phyloP scores from a whole-genome alignment of 2,113 vertebrate species.

The Sebastes schlegelii region DNA sequence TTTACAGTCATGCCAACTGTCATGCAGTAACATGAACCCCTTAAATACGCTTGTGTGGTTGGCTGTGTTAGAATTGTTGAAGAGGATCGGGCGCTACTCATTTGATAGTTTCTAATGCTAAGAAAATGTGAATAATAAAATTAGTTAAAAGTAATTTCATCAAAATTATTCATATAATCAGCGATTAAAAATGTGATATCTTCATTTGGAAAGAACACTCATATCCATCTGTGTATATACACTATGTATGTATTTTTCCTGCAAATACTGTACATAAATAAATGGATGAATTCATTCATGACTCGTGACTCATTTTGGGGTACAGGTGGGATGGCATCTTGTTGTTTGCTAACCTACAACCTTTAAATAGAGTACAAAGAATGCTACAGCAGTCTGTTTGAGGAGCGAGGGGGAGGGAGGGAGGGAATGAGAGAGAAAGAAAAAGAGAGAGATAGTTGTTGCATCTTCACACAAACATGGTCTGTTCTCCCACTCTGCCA shows the following conservation, averaged over 20 bases:
- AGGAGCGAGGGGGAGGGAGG: conserved; percentile 24
- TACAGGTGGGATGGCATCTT: conserved; percentile 75
- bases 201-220: conserved; percentile 9
- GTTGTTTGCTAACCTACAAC: conserved; percentile 79
- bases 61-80: conserved; percentile 60
- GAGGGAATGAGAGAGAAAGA: conserved; percentile 48
- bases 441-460: conserved; percentile 74
- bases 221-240: background rate
- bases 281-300: conserved; percentile 71
- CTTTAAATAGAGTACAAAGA: conserved; percentile 80
- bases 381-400: conserved; percentile 71
- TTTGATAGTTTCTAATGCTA: conserved; percentile 22
- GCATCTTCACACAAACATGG: conserved; percentile 81
- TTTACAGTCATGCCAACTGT: conserved; percentile 79
- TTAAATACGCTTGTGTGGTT: conserved; percentile 64
- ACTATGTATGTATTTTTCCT: conserved; percentile 17
- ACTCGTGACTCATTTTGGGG: conserved; percentile 74
- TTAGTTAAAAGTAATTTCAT: background rate
- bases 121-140: background rate
- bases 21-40: conserved; percentile 76
- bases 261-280: conserved; percentile 49
- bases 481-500: conserved; percentile 83
- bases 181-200: conserved; percentile 1
- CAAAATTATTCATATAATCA: background rate
- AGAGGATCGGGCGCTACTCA: conserved; percentile 35